Conservation (phyloP, 2,797 vertebrate species). For the Falco cherrug region DNA sequence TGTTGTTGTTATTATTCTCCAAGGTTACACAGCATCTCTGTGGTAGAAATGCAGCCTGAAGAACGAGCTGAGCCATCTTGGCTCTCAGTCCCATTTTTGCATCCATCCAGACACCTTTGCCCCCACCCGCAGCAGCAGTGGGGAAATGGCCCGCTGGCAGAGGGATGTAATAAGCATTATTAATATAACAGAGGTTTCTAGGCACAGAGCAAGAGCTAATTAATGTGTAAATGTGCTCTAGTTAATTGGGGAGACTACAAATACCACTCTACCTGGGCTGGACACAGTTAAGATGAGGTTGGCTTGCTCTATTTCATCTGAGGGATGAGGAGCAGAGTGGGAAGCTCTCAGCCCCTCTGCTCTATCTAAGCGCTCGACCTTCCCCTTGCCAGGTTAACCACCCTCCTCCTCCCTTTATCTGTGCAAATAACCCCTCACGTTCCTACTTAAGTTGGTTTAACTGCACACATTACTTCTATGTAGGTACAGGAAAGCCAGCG, state of each 20-base stretch:
- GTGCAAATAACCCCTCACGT: background rate
- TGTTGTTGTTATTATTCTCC: background rate
- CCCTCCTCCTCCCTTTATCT: background rate
- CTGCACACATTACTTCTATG: background rate
- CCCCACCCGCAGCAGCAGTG: background rate
- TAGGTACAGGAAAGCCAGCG: background rate
- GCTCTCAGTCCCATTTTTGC: fast-evolving
- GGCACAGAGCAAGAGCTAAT: background rate
- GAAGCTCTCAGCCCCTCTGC: background rate
- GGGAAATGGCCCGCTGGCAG: background rate
- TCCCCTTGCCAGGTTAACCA: background rate
- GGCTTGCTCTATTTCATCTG: background rate
- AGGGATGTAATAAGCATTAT: background rate
- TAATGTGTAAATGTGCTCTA: background rate
- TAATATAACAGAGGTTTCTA: background rate
- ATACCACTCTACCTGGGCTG: background rate
- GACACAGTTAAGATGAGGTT: background rate
- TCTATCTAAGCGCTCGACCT: background rate
- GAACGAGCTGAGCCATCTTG: background rate
- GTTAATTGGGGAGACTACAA: background rate
- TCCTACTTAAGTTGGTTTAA: background rate
- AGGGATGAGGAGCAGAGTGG: background rate
- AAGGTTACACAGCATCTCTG: background rate
- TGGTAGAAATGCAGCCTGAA: background rate
- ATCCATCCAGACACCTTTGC: background rate